Base-by-base conservation (phyloP, 2,113 vertebrate species). In the Puntigrus tetrazona region DNA sequence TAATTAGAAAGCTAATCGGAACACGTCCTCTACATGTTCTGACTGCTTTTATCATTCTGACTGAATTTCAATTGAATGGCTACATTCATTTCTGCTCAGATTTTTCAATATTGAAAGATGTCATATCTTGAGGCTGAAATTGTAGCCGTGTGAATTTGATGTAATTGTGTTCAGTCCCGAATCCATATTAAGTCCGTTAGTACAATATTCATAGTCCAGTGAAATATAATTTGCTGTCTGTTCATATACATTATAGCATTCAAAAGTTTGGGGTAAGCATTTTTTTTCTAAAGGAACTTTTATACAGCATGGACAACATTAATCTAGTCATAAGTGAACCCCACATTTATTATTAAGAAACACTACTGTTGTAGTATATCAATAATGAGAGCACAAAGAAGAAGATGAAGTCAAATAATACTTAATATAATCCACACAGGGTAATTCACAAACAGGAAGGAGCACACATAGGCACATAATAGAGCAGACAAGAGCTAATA, bases 1-100 rank as follows among this genome's bases (percentile, higher is more conserved):
- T 85, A 79, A 87, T 88, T 83, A 83, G 38, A 80, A 47, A 69
- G 57, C 57, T 79, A 70, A 75, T 81, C 14, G 13, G 82, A 65
- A 67, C 59, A 81, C 41, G 16, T 22, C 61, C 29, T 7, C 25
- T 47, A 83, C 57, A 73, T 31, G 25, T 82, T 82, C 65, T 7
- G 36, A 77, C n/a, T 80, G 67, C 36, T 83, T 57, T 80, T 69
- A 80, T 63, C 65, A 83, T n/a, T 34, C 16, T 4, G 78, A 41
- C 81, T 34, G 38, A 76, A 36, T 43, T 63, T 50, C 69, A 87
- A 78, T 85, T 65, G 29, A 67, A 76, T 50, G 18, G 6, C 70
- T 25, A 80, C 77, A 81, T 83, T 27, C 20, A 70, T 81, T 50
- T 72, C n/a, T 65, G 61, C n/a, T 78, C 34, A 18, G 10, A 25